Percentiles rank a stretch among this genome's conserved stretches.
phyloP scores from a whole-genome alignment of 2,797 vertebrate genomes.

The Dicrostonyx torquatus region DNA sequence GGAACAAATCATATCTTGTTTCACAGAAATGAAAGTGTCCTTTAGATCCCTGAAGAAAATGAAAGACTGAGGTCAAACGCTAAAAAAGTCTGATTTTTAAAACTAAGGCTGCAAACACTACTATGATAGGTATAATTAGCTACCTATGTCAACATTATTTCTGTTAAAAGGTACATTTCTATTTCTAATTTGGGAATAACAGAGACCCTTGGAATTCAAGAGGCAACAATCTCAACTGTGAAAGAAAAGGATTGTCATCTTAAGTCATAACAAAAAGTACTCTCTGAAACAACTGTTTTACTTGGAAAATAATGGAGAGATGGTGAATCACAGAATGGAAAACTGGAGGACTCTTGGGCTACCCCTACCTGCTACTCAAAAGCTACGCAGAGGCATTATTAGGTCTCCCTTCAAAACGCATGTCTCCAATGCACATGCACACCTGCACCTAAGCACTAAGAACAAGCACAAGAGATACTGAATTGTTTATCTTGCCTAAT shows the following conservation, averaged over 20 bases:
- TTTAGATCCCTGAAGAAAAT: slow-evolving; percentile 44
- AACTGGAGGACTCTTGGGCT: background rate
- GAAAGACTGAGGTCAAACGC: slow-evolving; percentile 1
- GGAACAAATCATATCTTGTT: slow-evolving; percentile 5
- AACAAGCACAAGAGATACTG: background rate
- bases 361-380: background rate
- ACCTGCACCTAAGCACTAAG: background rate
- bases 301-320: slow-evolving; percentile 22
- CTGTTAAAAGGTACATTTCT: background rate
- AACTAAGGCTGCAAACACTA: slow-evolving; percentile 24
- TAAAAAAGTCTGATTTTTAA: slow-evolving; percentile 32
- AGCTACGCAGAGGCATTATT: background rate
- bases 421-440: background rate
- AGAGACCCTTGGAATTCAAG: slow-evolving; percentile 5
- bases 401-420: background rate
- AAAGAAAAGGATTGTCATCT: slow-evolving; percentile 17
- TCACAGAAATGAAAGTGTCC: slow-evolving; percentile 27
- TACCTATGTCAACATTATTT: slow-evolving; percentile 18
- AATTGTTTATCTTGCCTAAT: background rate
- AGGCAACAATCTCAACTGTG: slow-evolving; percentile 13
- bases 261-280: background rate
- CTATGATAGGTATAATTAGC: slow-evolving; percentile 3
- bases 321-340: background rate
- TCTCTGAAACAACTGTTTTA: background rate
- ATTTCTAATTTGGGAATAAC: slow-evolving; percentile 18